Evolutionary conservation across 1,140 invertebrate genomes (phyloP), one percentile per base, ranked within the genome.

Genomic region (Psilanteris sp.): DNA sequence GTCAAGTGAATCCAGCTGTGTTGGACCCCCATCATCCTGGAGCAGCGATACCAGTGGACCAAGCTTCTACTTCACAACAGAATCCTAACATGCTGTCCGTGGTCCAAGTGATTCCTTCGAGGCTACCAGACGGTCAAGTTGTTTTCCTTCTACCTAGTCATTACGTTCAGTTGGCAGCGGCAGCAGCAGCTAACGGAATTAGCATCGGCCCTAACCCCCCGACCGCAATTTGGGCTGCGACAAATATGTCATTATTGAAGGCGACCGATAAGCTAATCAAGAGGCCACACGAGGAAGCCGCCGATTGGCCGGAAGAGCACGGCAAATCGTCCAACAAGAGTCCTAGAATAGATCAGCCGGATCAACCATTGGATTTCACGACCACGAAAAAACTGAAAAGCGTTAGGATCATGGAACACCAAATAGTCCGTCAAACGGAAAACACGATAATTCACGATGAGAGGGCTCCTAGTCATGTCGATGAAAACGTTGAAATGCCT

Each of bases 101-200:
- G 0, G 83, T 89, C 0, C 88, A 90, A 76, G 88, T 90, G 6
- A 90, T 90, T 61, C 89, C 89, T 0, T 90, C 89, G 0, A 79
- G 89, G 24, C 73, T 91, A 16, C 89, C 90, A 0, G 90, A 91
- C 57, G 90, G 90, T 0, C 90, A 91, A 57, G 89, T 91, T 1
- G 90, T 91, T 1, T 91, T 91, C 71, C 78, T 90, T 0, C 78
- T 90, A 16, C 90, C 90, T 39, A 90, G 89, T 75, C 89, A 90
- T 59, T 90, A 90, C 72, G 89, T 90, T 0, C 89, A 90, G 57
- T 39, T 90, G 13, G 89, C 89, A 1, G 87, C 88, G 0, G 87
- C 89, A 0, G 87, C 87, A 0, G 87, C 85, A 0, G 87, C 86
- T 11, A 88, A 88, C 50, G 86, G 85, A 3, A 88, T 88, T 39